Base-by-base conservation (phyloP, 92 coral and sea anemone species). In the Metridium senile region DNA sequence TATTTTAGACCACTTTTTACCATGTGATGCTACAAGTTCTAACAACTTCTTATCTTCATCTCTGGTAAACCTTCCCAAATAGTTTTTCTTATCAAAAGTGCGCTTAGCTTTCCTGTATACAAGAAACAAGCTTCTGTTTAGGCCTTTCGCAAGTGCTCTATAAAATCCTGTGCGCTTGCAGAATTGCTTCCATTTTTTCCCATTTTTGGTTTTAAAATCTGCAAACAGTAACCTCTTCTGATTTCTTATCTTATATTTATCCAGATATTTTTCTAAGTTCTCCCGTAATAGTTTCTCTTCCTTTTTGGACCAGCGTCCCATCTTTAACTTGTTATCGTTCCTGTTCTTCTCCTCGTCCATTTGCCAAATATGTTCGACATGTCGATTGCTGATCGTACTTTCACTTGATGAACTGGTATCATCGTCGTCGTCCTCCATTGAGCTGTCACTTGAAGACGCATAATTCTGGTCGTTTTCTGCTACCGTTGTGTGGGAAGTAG, bases 21-120 rank as follows among this genome's bases (percentile, higher is more conserved):
- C 79, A 74, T 74, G 58, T 34, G 58, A 2, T 31, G 69, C 32
- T 20, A 58, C 34, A 74, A 74, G 79, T 27, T 20, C 58, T 35
- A 25, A 21, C 26, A 74, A 23, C 23, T 74, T 68, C 58, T 33
- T 23, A 20, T 58, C 69, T 32, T 74, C 79, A 1, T 19, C n/a
- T 33, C 58, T 68, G 13, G 79, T n/a, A 45, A 21, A 87, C 81
- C 33, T 69, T 33, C 92, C 92, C 3, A 68, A 17, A 43, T 83
- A 70, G 72, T 83, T 83, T 9, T 20, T 53, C 46, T 85, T 68
- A 79, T 87, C 88, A 74, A 78, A 87, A 34, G 76, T 25, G 13
- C 92, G 84, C 21, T 64, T 13, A 19, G 71, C 85, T 54, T 78
- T 71, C 74, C 85, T 79, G 56, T 87, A 87, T 17, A 87, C n/a